Conservation (phyloP, 1,140 invertebrate genomes). For the Lepidurus arcticus region DNA sequence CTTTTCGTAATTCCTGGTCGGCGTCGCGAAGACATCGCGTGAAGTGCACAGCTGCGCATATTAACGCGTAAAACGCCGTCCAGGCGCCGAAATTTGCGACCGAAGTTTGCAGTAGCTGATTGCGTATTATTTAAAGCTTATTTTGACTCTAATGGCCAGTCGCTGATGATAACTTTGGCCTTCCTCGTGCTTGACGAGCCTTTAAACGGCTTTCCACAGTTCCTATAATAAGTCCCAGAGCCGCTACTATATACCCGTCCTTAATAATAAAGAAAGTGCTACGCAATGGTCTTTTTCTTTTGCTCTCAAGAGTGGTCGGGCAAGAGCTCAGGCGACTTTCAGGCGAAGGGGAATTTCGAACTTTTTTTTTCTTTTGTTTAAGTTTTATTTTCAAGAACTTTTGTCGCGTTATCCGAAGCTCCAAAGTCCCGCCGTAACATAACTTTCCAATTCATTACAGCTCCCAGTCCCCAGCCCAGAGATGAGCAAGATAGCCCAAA, state of each 20-base stretch:
- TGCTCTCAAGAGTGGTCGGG: background rate
- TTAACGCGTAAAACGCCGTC: background rate
- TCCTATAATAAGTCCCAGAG: background rate
- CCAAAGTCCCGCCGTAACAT: background rate
- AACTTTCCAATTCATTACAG: background rate
- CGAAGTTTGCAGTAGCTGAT: background rate
- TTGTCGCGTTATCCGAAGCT: background rate
- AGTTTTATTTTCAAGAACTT: background rate
- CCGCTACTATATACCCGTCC: constrained; percentile 11
- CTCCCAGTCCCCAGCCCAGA: background rate
- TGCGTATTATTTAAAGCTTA: background rate
- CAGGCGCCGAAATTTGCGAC: background rate
- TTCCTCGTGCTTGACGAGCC: background rate
- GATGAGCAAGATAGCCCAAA: background rate
- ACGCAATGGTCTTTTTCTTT: background rate
- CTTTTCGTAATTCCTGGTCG: background rate
- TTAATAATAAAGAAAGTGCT: background rate
- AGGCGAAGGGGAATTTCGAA: background rate
- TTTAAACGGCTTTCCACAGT: constrained; percentile 10
- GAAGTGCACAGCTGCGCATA: background rate
- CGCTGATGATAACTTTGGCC: background rate
- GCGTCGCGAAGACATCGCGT: background rate
- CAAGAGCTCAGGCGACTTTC: background rate
- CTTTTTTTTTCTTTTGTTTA: background rate
- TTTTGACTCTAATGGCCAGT: background rate